Evolutionary conservation across 2,113 vertebrate genomes (phyloP).

Genomic region (Leucopternis melanops): DNA sequence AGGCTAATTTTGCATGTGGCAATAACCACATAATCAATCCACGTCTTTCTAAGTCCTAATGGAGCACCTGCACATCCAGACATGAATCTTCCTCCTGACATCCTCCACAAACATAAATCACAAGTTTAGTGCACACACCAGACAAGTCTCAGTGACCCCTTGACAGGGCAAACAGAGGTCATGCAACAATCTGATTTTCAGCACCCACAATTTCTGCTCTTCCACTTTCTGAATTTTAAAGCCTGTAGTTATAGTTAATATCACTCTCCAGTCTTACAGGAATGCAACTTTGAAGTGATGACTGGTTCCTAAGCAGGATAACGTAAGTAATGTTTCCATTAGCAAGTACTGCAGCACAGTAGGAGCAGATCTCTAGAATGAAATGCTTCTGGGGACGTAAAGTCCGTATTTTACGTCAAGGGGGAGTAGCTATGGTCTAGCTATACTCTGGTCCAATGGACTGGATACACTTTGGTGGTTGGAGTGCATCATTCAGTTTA

Average conservation of each 20-base stretch:
- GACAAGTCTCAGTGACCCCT: conserved; percentile 31
- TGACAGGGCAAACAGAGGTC: conserved; percentile 58
- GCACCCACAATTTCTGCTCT: background rate
- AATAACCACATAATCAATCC: conserved; percentile 57
- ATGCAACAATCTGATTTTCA: conserved; percentile 38
- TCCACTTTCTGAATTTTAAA: background rate
- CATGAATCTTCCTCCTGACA: conserved; percentile 57
- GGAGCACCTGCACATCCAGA: conserved; percentile 54
- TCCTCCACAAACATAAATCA: conserved; percentile 50
- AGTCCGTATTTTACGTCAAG: background rate
- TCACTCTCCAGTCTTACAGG: background rate
- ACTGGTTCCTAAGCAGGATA: background rate
- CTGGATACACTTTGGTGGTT: background rate
- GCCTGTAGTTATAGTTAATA: background rate
- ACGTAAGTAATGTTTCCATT: background rate
- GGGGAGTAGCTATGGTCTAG: background rate
- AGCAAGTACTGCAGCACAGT: background rate
- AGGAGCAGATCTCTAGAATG: background rate
- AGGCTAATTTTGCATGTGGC: conserved; percentile 47
- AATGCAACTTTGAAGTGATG: background rate
- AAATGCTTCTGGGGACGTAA: background rate
- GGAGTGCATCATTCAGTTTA: background rate
- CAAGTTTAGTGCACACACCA: conserved; percentile 24
- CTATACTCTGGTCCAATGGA: background rate
- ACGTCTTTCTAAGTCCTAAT: conserved; percentile 31